Conservation (phyloP, 2,888 invertebrate genomes). For the Thereva nobilitata region DNA sequence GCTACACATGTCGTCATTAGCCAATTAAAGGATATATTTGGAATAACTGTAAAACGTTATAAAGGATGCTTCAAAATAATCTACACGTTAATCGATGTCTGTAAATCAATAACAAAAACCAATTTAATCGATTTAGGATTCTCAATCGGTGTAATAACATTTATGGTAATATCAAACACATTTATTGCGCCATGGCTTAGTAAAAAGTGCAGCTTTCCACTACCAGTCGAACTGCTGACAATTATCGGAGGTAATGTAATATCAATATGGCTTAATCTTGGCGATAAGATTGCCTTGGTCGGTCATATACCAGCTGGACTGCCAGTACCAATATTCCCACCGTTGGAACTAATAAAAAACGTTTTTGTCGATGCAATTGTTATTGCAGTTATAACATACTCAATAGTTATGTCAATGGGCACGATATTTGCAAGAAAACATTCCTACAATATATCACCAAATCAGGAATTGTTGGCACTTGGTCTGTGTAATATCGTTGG, state of each 20-base stretch:
- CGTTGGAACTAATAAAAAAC: slow-evolving; percentile 61
- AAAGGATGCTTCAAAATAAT: slow-evolving; percentile 66
- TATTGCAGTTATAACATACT: slow-evolving; percentile 73
- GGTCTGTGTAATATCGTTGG: slow-evolving; percentile 72
- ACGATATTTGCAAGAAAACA: slow-evolving; percentile 73
- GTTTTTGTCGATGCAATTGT: slow-evolving; percentile 67
- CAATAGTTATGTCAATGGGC: slow-evolving; percentile 75
- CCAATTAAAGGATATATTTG: slow-evolving; percentile 68
- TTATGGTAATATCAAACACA: slow-evolving; percentile 69
- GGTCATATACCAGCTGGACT: slow-evolving; percentile 73
- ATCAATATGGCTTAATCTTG: slow-evolving; percentile 64
- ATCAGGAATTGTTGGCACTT: slow-evolving; percentile 74
- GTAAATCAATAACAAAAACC: slow-evolving; percentile 61
- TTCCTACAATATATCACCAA: slow-evolving; percentile 70
- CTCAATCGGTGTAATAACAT: slow-evolving; percentile 64
- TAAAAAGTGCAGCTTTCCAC: slow-evolving; percentile 67
- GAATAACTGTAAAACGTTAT: slow-evolving; percentile 61
- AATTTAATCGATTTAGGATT: slow-evolving; percentile 67
- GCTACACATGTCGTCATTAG: slow-evolving; percentile 72
- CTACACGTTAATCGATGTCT: slow-evolving; percentile 64
- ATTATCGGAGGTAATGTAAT: slow-evolving; percentile 71
- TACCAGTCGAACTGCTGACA: slow-evolving; percentile 76
- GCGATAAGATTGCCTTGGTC: slow-evolving; percentile 63
- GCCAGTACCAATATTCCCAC: slow-evolving; percentile 64
- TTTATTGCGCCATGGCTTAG: slow-evolving; percentile 64